Evolutionary conservation across 2,888 invertebrate species (phyloP).

Genomic region (Apamea sordens): DNA sequence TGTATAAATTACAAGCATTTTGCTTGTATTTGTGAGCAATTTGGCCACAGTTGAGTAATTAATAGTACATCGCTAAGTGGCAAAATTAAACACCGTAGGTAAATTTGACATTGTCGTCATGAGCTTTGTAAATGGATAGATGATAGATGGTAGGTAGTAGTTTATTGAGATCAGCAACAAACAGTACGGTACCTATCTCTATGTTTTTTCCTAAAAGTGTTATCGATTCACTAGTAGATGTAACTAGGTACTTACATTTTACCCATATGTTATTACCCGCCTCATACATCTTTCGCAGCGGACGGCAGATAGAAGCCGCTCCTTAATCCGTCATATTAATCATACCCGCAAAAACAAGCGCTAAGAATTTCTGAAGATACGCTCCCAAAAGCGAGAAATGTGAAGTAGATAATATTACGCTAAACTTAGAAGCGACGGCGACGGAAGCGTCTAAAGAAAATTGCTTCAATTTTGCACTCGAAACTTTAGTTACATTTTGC

Average conservation of each 20-base stretch:
- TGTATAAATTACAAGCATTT: conserved; percentile 14
- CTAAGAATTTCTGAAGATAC: conserved; percentile 37
- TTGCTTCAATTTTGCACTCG: conserved; percentile 37
- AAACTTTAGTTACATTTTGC: conserved; percentile 39
- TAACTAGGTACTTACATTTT: conserved; percentile 9
- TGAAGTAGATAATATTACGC: conserved; percentile 39
- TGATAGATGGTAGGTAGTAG: not conserved
- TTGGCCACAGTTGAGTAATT: not conserved
- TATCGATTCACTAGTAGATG: not conserved
- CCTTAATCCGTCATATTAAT: conserved; percentile 60
- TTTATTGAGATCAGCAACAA: not conserved
- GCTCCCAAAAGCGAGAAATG: conserved; percentile 39
- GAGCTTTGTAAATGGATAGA: not conserved
- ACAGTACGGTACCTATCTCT: no score
- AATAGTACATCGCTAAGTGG: not conserved
- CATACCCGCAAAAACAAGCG: conserved; percentile 52
- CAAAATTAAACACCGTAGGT: not conserved
- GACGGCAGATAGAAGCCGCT: conserved; percentile 47
- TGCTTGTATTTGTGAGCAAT: conserved; percentile 5
- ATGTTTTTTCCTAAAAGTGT: conserved; percentile 11
- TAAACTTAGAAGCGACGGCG: conserved; percentile 39
- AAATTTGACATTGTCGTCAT: not conserved
- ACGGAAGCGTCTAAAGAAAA: conserved; percentile 36
- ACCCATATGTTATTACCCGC: conserved; percentile 9
- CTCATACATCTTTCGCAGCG: conserved; percentile 48